Evolutionary conservation across 1,140 invertebrate genomes (phyloP).

Genomic region (Stenopsyche tienmushanensis): DNA sequence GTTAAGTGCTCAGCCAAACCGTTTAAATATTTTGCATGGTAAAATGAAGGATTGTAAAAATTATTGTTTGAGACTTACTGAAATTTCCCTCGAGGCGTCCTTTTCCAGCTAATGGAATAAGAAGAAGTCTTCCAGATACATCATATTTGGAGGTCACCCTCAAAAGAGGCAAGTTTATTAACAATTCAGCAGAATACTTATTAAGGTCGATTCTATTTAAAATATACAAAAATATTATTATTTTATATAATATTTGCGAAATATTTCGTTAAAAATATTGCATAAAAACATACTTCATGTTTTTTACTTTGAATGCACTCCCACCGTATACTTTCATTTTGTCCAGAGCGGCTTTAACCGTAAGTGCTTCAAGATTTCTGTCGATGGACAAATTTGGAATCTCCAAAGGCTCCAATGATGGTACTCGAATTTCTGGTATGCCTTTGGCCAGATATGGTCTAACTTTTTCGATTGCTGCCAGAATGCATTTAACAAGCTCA

Average conservation of each 20-base stretch:
- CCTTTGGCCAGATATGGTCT: slow-evolving; percentile 61
- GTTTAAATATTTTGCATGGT: too few species aligned
- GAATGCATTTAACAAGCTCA: slow-evolving; percentile 60
- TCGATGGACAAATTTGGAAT: slow-evolving; percentile 65
- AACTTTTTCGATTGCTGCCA: slow-evolving; percentile 58
- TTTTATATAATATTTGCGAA: neutral
- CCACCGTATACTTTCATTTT: slow-evolving; percentile 65
- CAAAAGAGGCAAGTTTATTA: slow-evolving; percentile 59
- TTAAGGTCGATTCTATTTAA: slow-evolving; percentile 60
- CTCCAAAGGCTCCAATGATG: slow-evolving; percentile 63
- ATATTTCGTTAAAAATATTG: too few species aligned
- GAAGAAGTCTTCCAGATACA: slow-evolving; percentile 63
- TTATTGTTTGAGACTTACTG: slow-evolving; percentile 57
- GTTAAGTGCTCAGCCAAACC: too few species aligned
- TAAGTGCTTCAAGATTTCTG: slow-evolving; percentile 63
- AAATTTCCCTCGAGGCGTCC: slow-evolving; percentile 69
- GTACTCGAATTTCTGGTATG: slow-evolving; percentile 64
- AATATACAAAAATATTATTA: neutral
- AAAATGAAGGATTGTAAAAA: slow-evolving; percentile 6
- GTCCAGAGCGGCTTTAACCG: slow-evolving; percentile 65
- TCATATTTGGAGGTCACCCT: slow-evolving; percentile 66
- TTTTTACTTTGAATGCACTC: slow-evolving; percentile 62
- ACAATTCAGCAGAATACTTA: slow-evolving; percentile 60
- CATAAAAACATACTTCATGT: slow-evolving; percentile 62
- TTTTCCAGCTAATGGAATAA: slow-evolving; percentile 65